These are phyloP conservation scores for Fregata magnificens DNA, from an alignment of 2,113 vertebrate genomes.

Conservation along the genomic window DNA sequence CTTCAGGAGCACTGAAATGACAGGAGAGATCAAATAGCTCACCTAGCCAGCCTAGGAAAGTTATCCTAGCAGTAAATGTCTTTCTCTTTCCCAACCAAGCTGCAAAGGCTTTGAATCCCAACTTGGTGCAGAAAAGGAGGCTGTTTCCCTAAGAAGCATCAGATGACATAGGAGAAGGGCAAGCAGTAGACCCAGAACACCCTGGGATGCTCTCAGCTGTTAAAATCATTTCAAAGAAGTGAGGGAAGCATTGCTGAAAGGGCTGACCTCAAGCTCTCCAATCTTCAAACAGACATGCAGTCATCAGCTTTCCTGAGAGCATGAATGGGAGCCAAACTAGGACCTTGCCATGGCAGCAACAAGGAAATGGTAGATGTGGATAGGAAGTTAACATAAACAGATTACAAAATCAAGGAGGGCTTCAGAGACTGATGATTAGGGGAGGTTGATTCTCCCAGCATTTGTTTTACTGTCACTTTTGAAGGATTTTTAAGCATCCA, in stretches of 20 bases:
- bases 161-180: not conserved
- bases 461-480: not conserved
- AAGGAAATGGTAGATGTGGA: not conserved
- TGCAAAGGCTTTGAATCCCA: not conserved
- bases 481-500: conserved; percentile 19
- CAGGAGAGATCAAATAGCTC: not conserved
- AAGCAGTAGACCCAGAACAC: not conserved
- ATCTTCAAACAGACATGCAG: not conserved
- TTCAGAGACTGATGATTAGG: not conserved
- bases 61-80: not conserved
- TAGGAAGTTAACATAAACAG: not conserved
- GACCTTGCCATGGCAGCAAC: not conserved
- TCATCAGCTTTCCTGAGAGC: not conserved
- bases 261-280: not conserved
- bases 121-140: not conserved
- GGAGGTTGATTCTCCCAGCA: not conserved
- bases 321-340: not conserved
- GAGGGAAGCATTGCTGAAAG: not conserved
- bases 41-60: not conserved
- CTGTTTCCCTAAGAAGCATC: not conserved
- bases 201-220: not conserved
- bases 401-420: not conserved
- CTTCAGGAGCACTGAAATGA: not conserved
- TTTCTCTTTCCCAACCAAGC: not conserved
- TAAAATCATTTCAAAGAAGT: not conserved